Base-by-base conservation (phyloP, 2,113 vertebrate genomes). In the Gracilinanus agilis region DNA sequence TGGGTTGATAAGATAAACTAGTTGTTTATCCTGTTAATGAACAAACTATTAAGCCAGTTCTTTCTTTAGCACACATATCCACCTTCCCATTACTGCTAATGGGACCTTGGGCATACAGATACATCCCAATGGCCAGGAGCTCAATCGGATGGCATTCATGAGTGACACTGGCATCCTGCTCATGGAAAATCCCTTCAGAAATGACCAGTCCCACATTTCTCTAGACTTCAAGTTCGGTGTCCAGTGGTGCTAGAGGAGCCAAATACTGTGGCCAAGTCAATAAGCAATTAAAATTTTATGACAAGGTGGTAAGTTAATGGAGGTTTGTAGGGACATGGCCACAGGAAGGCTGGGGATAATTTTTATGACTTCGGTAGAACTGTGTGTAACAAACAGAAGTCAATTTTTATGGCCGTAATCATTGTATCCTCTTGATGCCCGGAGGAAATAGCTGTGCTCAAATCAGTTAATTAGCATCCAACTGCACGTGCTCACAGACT, bases 281-380 rank as follows among this genome's bases (percentile, higher is more conserved):
- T 98, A 98, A 98, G 98, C 97, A 99, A 98, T 99, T 98, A 99
- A 98, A 97, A 98, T 98, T 99, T 99, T 99, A 99, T 98, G 98
- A 98, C 98, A 98, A 98, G 98, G 95, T 97, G 97, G 97, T 96
- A 98, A 96, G 9, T 98, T 98, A 98, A 98, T 97, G 97, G 95
- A 92, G 91, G 93, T 95, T 98, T 98, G 97, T 98, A 97, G 97
- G 96, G 98, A 97, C 97, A 98, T 96, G 97, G 90, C 97, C 95
- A 94, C 93, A 89, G 95, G 97, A 98, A 98, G 97, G 97, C 88
- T 5, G 55, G 97, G 97, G 98, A 98, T 97, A 97, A 98, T 98
- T 98, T 98, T 99, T 98, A 98, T 97, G 91, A 98, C 95, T 97
- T 93, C 90, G 88, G 97, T 91, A 97, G 97, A 98, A 98, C 93